phyloP scores from a whole-genome alignment of 2,888 invertebrate species.

The Eupithecia exiguata region DNA sequence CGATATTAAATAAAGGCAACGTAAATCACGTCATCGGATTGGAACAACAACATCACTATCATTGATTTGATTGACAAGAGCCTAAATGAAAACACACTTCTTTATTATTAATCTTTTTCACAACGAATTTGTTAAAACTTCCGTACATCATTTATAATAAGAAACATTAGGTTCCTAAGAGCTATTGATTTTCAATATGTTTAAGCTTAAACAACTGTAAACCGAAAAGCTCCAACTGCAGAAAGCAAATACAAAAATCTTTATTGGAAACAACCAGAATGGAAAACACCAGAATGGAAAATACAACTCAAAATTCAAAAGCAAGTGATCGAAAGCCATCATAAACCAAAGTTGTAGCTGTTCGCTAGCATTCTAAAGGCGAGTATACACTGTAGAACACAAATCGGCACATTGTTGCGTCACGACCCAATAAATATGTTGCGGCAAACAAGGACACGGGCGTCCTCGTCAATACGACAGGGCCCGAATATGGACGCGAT shows the following conservation, averaged over 20 bases:
- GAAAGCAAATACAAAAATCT: background rate
- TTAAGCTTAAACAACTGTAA: background rate
- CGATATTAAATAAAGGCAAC: background rate
- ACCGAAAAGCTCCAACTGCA: background rate
- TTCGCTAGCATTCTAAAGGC: conserved; percentile 37
- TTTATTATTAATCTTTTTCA: background rate
- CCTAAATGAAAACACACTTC: background rate
- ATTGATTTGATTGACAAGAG: background rate
- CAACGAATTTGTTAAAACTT: background rate
- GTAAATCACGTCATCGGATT: background rate
- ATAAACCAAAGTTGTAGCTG: conserved; percentile 17
- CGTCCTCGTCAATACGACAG: conserved; percentile 56
- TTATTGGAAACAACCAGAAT: background rate
- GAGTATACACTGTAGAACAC: conserved; percentile 54
- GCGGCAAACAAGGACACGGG: conserved; percentile 64
- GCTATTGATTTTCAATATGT: background rate
- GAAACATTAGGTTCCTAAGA: background rate
- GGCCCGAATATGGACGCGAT: conserved; percentile 42
- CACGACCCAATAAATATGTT: conserved; percentile 74
- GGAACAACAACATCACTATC: background rate
- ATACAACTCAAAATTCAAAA: conserved; percentile 1
- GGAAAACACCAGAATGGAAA: background rate
- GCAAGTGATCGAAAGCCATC: conserved; percentile 12
- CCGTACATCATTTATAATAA: background rate
- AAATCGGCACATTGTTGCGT: conserved; percentile 62